Evolutionary conservation across 2,888 invertebrate species (phyloP), one percentile per base, ranked within the genome.

Genomic region (Agrochola lota): DNA sequence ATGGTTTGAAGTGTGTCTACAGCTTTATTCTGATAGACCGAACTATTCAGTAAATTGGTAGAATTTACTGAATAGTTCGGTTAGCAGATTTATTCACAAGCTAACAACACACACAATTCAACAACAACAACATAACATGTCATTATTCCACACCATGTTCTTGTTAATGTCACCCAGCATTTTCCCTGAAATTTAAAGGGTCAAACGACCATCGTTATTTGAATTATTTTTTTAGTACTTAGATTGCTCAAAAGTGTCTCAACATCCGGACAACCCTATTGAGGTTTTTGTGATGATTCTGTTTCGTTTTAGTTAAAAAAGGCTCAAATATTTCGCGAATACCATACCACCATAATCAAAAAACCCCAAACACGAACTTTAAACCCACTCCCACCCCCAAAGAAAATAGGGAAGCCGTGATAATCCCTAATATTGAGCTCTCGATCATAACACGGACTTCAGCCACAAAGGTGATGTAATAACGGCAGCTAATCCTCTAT

Each of bases 341-440:
- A 52, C 9, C 30, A 60, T 46, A 63, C 52, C 68, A 71, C 20
- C 20, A 17, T 62, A 69, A 75, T 55, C 49, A 26, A 76, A 84
- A 81, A 43, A 35, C 43, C 26, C 46, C 17, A 81, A 57, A 62
- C 43, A 52, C 26, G 35, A 75, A 84, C 63, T 75, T 68, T 60
- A 83, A 86, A 75, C 70, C 78, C 69, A 69, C 60, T 63, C 40
- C 76, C 62, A 85, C 35, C 59, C 59, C 62, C 84, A 90, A 91
- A 92, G 93, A 91, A 93, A 93, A 93, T 92, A 91, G 95, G 94
- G 93, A 93, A 93, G 92, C 94, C 89, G 96, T 94, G 93, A 95
- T 96, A 96, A 96, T 96, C 96, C 96, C 90, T 94, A 96, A 96
- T 96, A 96, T 96, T 96, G 89, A 89, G 91, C 94, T 93, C 93